phyloP scores from a whole-genome alignment of 2,888 invertebrate species.

The Druceiella hillmani region DNA sequence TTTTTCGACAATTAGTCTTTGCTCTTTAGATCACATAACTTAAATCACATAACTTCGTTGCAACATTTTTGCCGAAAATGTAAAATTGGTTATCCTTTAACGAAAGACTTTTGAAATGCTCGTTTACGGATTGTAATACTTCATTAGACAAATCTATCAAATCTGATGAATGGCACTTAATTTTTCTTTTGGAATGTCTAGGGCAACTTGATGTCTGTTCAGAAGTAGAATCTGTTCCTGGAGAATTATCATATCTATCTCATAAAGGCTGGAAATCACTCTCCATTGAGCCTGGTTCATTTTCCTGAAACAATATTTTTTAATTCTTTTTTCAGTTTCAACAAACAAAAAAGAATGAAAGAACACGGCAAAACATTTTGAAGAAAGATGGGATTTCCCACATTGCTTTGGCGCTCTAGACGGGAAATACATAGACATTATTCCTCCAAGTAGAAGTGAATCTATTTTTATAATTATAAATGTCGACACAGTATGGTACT shows the following conservation, averaged over 20 bases:
- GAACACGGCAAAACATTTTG: not conserved
- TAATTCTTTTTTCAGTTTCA: not conserved
- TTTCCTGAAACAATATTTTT: not conserved
- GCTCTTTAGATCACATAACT: conserved; percentile 1
- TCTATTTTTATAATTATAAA: not conserved
- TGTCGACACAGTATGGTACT: not conserved
- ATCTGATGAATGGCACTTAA: no score
- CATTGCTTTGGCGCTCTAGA: not conserved
- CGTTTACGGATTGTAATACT: not conserved
- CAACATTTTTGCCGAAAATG: no score
- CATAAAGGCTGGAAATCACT: no score
- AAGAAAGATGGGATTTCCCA: conserved; percentile 1
- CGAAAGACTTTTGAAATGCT: conserved; percentile 1
- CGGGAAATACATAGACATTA: not conserved
- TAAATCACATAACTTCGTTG: no score
- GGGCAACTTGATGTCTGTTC: not conserved
- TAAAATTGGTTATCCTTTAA: no score
- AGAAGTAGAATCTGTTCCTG: conserved; percentile 1
- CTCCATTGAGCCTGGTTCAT: not conserved
- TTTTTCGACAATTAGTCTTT: conserved; percentile 1
- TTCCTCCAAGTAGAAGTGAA: conserved; percentile 1
- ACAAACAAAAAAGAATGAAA: not conserved
- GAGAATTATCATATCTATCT: not conserved
- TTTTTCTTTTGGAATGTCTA: not conserved
- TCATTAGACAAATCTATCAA: conserved; percentile 1